Evolutionary conservation across 2,888 invertebrate species (phyloP), one percentile per base, ranked within the genome.

Genomic region (Drosophila ezoana): DNA sequence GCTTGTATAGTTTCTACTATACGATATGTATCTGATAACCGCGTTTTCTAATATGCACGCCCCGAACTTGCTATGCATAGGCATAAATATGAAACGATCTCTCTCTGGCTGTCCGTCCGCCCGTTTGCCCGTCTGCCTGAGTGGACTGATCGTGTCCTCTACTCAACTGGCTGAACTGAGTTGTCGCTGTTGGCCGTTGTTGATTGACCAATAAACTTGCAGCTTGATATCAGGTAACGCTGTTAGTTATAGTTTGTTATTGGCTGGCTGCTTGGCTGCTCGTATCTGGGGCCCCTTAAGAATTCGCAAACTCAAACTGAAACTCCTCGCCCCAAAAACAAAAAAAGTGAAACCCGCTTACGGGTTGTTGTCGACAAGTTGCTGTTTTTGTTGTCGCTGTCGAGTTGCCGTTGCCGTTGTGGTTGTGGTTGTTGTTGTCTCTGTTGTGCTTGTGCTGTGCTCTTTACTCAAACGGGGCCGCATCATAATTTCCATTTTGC

Each of bases 201-300:
- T 72, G 87, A 91, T 89, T 90, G 89, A 89, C 91, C 91, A 91
- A 91, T 91, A 91, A 91, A 91, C 88, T 86, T 86, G 83, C 87
- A 90, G 91, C 87, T 91, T 90, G 87, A 90, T 90, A 89, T 89
- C 80, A 83, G 85, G 73, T 79, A 77, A 79, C 82, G 86, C 73
- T 87, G 79, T 84, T 87, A 87, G 88, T 84, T 87, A 84, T 86
- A 84, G 77, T 87, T 84, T 84, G 82, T 84, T 84, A 84, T 84
- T 84, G 84, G 84, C 67, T 79, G 80, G 54, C 56, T 40, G 68
- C 48, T 33, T 60, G 60, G 71, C 48, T 44, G 18, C 45, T 53
- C 43, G 58, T 45, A 48, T 67, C 58, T 67, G 68, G 68, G 68
- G 68, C 57, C 63, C 45, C 58, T 41, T 16, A 47, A 70, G 71